Evolutionary conservation across 2,888 invertebrate species (phyloP), one percentile per base, ranked within the genome.

Genomic region (Sepioteuthis lessoniana): DNA sequence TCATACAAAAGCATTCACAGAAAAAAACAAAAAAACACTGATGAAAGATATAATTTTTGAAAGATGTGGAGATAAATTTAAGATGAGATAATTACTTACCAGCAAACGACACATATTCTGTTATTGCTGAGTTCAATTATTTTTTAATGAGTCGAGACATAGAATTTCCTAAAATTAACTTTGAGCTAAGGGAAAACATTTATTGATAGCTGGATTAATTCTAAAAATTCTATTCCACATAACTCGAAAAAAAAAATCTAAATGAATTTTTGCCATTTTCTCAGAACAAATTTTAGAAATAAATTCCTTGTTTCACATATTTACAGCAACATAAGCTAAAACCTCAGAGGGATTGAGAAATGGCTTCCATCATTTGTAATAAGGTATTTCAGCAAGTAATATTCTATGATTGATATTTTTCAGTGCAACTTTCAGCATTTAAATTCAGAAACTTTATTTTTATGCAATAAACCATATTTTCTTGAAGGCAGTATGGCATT

Each of bases 161-260:
- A n/a, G 76, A 76, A 76, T 76, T 76, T 76, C 2, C n/a, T n/a
- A 35, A 76, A 76, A 76, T 76, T 76, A 76, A 76, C 76, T 76
- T 76, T 76, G n/a, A 76, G 76, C n/a, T 35, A n/a, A 76, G 76
- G n/a, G n/a, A 76, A 76, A 76, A 76, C 76, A 76, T 76, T 76
- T 16, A 76, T 76, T 76, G 76, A 76, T 76, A 76, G n/a, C n/a
- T n/a, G n/a, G n/a, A 35, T 76, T 76, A 76, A 76, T 76, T 76
- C n/a, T 16, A n/a, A 76, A n/a, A n/a, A 76, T 16, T 76, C n/a
- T n/a, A 10, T 76, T 76, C n/a, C n/a, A 35, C 25, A 35, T n/a
- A 35, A 76, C n/a, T 16, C 0, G 76, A 35, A 35, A 21, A n/a
- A 76, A 76, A 21, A 55, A 16, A 76, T 76, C 76, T 76, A 76